Conservation (phyloP, 2,113 vertebrate species). For the Scomber scombrus region DNA sequence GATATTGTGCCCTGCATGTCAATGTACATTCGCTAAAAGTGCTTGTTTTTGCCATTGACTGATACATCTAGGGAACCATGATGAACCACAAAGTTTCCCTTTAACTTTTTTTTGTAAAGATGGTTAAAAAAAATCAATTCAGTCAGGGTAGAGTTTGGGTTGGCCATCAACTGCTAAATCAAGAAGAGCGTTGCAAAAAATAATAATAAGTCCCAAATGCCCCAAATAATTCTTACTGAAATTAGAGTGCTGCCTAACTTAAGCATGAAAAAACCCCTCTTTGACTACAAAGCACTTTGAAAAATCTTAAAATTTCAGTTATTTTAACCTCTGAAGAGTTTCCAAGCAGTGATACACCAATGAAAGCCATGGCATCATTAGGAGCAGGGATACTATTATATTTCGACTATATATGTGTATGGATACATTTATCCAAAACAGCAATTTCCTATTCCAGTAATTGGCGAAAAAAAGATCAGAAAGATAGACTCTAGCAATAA, state of each 20-base stretch:
- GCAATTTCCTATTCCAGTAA: neutral
- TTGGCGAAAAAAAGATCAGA: neutral
- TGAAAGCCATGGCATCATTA: neutral
- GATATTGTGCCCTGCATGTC: too few relatives aligned
- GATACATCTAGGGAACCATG: too few relatives aligned
- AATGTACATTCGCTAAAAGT: too few relatives aligned
- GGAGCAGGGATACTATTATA: neutral
- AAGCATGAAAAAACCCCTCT: neutral
- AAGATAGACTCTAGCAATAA: neutral
- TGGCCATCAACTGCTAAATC: neutral
- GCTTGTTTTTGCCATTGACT: too few relatives aligned
- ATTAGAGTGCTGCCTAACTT: neutral
- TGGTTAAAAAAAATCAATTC: slow-evolving; percentile 13
- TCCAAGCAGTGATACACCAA: slow-evolving; percentile 2
- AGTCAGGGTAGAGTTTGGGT: neutral
- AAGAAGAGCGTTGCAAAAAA: neutral
- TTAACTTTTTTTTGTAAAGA: neutral
- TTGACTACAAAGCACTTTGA: slow-evolving; percentile 10
- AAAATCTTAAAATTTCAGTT: neutral
- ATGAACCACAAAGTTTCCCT: too few relatives aligned
- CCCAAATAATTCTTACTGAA: slow-evolving; percentile 1
- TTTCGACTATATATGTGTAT: neutral
- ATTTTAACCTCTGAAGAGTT: neutral
- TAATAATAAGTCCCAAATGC: slow-evolving; percentile 2
- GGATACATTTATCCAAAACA: neutral